A percentile compares a stretch with the other conserved stretches of the same genome.
Evolutionary conservation across 2,797 vertebrate species (phyloP).

Genomic region (Helicolenus hilgendorfi): DNA sequence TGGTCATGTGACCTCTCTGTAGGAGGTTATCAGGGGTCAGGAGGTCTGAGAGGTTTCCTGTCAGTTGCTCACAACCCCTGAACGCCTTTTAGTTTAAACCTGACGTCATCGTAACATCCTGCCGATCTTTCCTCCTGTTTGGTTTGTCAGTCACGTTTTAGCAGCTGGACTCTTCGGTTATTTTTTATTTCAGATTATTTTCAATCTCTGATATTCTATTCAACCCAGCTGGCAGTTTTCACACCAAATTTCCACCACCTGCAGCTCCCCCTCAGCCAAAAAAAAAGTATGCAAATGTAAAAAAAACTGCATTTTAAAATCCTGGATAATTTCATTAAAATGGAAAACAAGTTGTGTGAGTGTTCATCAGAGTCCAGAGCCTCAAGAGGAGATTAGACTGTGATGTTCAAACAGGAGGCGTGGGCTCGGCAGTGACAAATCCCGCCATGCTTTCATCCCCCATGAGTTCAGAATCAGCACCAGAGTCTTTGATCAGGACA

Average conservation of each 20-base stretch:
- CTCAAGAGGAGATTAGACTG: constrained; percentile 32
- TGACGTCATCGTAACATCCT: background rate
- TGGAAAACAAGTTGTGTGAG: constrained; percentile 18
- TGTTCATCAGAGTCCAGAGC: constrained; percentile 17
- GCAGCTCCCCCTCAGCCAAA: constrained; percentile 1
- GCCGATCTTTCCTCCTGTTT: background rate
- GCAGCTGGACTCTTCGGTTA: background rate
- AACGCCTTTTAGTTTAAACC: background rate
- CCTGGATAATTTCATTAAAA: constrained; percentile 33
- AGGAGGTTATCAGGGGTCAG: background rate
- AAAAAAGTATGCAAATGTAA: constrained; percentile 14
- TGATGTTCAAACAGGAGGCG: constrained; percentile 48
- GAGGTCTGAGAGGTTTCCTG: background rate
- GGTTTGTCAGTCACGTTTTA: background rate
- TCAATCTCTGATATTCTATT: background rate
- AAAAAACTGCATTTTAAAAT: background rate
- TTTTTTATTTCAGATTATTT: background rate
- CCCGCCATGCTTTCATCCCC: constrained; percentile 43
- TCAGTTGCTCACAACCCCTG: background rate
- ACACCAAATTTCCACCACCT: constrained; percentile 18
- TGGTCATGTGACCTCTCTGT: background rate
- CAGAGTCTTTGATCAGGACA: constrained; percentile 51
- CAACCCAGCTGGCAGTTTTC: constrained; percentile 15
- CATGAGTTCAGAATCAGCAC: constrained; percentile 20
- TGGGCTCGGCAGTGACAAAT: constrained; percentile 8